Base-by-base conservation (phyloP, 1,140 invertebrate species). In the Sarcophaga bullata region DNA sequence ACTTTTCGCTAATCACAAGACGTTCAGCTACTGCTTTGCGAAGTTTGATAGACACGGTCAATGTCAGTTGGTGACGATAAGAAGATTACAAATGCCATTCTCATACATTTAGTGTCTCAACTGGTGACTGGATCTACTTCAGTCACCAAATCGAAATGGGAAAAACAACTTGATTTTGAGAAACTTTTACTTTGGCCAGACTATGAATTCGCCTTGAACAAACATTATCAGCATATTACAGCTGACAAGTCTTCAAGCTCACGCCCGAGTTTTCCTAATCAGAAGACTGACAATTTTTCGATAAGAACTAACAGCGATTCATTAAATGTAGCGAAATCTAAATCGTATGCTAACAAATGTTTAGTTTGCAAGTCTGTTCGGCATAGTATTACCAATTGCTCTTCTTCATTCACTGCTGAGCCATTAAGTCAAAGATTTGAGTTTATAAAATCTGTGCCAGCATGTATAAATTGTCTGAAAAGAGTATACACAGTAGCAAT, bases 71-170 rank as follows among this genome's bases (percentile, higher is more conserved):
- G 82, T 15, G 58, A 80, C 68, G 73, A 82, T 19, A 76, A 75
- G 47, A 37, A 82, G 25, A 82, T 82, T 82, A 37, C 81, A 37
- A 82, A 54, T 54, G 81, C 72, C 6, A 82, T 82, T 52, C 17
- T 82, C 19, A 82, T 82, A 4, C 81, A 82, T 75, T 75, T 82
- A 58, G 48, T 82, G 13, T 80, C 80, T 54, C 80, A 75, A 50
- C 80, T 72, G n/a, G n/a, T n/a, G n/a, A n/a, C n/a, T n/a, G n/a
- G n/a, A n/a, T n/a, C n/a, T n/a, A n/a, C n/a, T n/a, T 15, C 75
- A 37, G 46, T 72, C 46, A 83, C 82, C 10, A 80, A 73, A 17
- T 83, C 82, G 4, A 68, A 73, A 15, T 83, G 76, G 54, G 82
- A 80, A 68, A 76, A 83, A 54, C 82, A 80, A 54, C 62, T 83